Percentiles rank a stretch among this genome's conserved stretches.
phyloP scores from a whole-genome alignment of 53 echinoderm and acorn worm genomes.

The Mesocentrotus franciscanus region DNA sequence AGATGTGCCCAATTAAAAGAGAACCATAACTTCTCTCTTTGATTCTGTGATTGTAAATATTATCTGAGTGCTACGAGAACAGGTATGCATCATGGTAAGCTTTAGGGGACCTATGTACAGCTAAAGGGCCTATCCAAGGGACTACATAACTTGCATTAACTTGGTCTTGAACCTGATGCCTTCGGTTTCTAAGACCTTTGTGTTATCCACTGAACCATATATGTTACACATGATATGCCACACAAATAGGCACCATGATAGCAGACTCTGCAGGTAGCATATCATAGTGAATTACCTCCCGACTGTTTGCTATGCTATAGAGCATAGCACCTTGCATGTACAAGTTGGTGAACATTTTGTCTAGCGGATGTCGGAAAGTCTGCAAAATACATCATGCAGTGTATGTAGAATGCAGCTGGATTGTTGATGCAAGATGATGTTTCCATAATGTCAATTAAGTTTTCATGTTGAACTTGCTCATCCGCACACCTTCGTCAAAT shows the following conservation, averaged over 20 bases:
- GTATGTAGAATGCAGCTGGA: background rate
- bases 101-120: no score
- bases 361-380: background rate
- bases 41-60: no score
- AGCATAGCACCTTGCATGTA: slow-evolving; percentile 4
- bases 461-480: background rate
- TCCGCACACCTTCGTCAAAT: background rate
- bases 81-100: no score
- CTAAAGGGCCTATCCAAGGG: no score
- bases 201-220: no score
- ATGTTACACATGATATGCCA: no score
- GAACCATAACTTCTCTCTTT: no score
- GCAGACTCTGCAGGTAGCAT: background rate
- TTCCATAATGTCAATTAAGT: background rate
- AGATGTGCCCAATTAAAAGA: no score
- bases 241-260: background rate
- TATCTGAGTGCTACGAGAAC: no score
- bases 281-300: background rate
- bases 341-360: background rate
- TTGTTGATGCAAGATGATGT: background rate
- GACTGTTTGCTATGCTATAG: background rate
- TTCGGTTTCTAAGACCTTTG: no score
- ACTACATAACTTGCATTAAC: no score
- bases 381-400: background rate
- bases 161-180: no score